phyloP scores from a whole-genome alignment of 1,140 invertebrate species.

The Penaeus indicus region DNA sequence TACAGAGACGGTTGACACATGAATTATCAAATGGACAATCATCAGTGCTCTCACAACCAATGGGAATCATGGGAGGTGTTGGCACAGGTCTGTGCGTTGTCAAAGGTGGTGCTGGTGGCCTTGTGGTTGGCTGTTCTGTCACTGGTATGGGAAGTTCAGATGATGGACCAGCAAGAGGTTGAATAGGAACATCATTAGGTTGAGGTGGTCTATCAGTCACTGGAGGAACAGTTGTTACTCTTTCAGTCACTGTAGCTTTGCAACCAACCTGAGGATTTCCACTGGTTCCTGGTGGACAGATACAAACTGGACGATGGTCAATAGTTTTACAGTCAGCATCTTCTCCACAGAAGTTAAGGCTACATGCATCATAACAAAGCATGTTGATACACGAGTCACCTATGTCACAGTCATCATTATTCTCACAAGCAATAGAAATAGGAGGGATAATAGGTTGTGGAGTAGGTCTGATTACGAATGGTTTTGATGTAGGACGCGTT shows the following conservation, averaged over 20 bases:
- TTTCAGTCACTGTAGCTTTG: constrained; percentile 47
- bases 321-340: constrained; percentile 54
- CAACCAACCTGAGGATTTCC: constrained; percentile 66
- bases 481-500: background rate
- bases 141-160: constrained; percentile 41
- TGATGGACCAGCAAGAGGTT: constrained; percentile 49
- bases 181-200: constrained; percentile 22
- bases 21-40: constrained; percentile 82
- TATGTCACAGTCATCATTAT: constrained; percentile 75
- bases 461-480: constrained; percentile 21
- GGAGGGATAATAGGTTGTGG: constrained; percentile 30
- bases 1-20: constrained; percentile 80
- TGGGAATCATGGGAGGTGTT: constrained; percentile 76
- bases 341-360: constrained; percentile 67
- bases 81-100: constrained; percentile 10
- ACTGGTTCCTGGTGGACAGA: constrained; percentile 66
- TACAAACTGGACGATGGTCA: constrained; percentile 64
- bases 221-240: constrained; percentile 28
- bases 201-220: constrained; percentile 25
- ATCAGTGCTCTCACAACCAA: constrained; percentile 79
- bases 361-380: no score
- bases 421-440: constrained; percentile 47
- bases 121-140: background rate
- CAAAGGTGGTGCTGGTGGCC: background rate
- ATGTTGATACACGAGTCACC: constrained; percentile 64